phyloP scores from a whole-genome alignment of 2,113 vertebrate species.

The Malurus melanocephalus region DNA sequence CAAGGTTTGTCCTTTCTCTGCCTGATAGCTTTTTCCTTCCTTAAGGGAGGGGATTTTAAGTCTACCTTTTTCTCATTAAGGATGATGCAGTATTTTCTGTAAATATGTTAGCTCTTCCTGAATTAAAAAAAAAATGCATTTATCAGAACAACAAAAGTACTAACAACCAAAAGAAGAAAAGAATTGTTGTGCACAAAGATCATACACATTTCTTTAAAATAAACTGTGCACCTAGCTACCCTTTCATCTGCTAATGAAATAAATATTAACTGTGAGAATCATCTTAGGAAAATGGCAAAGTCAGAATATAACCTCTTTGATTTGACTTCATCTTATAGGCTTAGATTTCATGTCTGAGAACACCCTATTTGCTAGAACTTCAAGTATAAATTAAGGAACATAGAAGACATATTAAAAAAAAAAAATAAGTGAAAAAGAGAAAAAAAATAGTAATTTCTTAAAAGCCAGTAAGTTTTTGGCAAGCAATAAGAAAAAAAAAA shows the following conservation, averaged over 20 bases:
- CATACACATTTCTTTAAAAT: background rate
- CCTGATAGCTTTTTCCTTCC: background rate
- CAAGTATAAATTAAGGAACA: background rate
- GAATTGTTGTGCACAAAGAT: background rate
- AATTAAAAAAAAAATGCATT: background rate
- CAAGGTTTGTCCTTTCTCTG: background rate
- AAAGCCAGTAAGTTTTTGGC: background rate
- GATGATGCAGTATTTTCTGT: background rate
- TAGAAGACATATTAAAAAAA: background rate
- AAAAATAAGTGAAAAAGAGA: background rate
- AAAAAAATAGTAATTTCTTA: background rate
- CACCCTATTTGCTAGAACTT: background rate
- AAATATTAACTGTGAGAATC: background rate
- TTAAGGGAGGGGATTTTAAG: background rate
- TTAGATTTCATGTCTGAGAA: background rate
- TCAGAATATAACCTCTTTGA: background rate
- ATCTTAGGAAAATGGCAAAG: background rate
- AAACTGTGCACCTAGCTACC: background rate
- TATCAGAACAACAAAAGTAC: background rate
- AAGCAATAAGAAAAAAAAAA: background rate
- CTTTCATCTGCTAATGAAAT: background rate
- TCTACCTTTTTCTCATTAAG: background rate
- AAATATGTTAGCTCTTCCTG: background rate
- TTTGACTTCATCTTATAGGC: background rate
- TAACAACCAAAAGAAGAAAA: background rate